Percentiles rank a stretch among this genome's conserved stretches.
Conservation (phyloP, 2,888 invertebrate genomes). For the Hyppa rectilinea region DNA sequence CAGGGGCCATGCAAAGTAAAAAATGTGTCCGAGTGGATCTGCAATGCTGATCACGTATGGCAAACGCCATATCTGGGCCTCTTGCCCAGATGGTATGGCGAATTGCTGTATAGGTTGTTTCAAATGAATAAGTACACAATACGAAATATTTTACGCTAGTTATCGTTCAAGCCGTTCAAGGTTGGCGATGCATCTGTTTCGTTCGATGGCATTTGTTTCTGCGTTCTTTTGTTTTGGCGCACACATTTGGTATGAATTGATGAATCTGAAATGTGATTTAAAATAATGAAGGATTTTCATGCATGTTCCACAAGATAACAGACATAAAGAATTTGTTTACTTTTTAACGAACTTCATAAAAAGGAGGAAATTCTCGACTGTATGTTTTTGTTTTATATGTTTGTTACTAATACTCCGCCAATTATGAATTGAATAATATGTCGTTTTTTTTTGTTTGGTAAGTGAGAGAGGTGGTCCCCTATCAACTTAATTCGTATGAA, state of each 20-base stretch:
- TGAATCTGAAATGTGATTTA: constrained; percentile 9
- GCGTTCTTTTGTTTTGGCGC: constrained; percentile 16
- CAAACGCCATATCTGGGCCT: constrained; percentile 47
- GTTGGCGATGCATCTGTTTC: constrained; percentile 33
- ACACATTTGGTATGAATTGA: constrained; percentile 13
- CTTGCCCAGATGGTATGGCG: constrained; percentile 50
- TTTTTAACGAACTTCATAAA: too few relatives aligned
- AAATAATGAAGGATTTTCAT: neutral
- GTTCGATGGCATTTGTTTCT: constrained; percentile 21
- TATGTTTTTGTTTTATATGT: too few relatives aligned
- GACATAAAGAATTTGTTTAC: neutral
- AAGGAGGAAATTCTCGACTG: too few relatives aligned
- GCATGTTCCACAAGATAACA: neutral
- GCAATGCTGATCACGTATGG: constrained; percentile 57
- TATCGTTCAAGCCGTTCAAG: constrained; percentile 51
- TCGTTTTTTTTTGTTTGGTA: too few relatives aligned
- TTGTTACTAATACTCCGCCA: too few relatives aligned
- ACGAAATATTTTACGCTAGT: constrained; percentile 39
- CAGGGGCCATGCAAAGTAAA: constrained; percentile 50
- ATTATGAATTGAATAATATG: too few relatives aligned
- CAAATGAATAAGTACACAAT: constrained; percentile 52
- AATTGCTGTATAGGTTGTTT: constrained; percentile 55
- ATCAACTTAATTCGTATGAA: too few relatives aligned
- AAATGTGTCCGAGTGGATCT: constrained; percentile 23
- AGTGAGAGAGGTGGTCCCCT: too few relatives aligned